Evolutionary conservation across 2,888 invertebrate species (phyloP), one percentile per base, ranked within the genome.

Genomic region (Monoplex corrugatus): DNA sequence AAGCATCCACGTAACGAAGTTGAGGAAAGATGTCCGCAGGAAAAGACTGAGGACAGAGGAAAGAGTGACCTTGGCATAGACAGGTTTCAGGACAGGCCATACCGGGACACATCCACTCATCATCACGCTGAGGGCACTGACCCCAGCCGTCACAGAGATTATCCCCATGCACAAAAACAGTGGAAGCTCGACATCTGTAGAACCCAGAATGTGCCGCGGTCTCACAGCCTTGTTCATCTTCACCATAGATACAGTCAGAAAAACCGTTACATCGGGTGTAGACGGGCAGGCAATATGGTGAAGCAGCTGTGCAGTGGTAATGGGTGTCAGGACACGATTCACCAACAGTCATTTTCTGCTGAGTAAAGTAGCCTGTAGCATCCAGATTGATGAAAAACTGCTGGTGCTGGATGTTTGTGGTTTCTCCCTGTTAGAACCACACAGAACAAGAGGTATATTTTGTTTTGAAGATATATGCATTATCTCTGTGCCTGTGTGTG

Each of bases 121-220:
- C 78, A 32, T 80, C 78, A 16, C 43, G 78, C 78, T 80, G 40
- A 43, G 78, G 78, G n/a, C 78, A 80, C 78, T 80, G 78, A 80
- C 78, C 78, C 78, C 78, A 80, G 78, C 78, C 78, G 28, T 80
- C 78, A 80, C 78, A 80, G 23, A 80, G 78, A 80, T 80, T 40
- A 80, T 80, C 78, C 6, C 78, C 43, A 43, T 80, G 78, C 40
- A 80, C 40, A 43, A 40, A 80, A 19, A 80, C 78, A 28, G 6
- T 23, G 78, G 78, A 80, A 40, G 23, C 16, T 0, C 43, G 78
- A 80, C 78, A 80, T 10, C 28, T 40, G 32, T 80, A 80, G 78
- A 80, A 32, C 40, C 23, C 23, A 43, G 40, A 23, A 23, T 28
- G 43, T 43, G 40, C n/a, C 28, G 28, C 28, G 23, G 78, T 43